Evolutionary conservation across 2,797 vertebrate genomes (phyloP), one percentile per base, ranked within the genome.

Genomic region (Prunella strophiata): DNA sequence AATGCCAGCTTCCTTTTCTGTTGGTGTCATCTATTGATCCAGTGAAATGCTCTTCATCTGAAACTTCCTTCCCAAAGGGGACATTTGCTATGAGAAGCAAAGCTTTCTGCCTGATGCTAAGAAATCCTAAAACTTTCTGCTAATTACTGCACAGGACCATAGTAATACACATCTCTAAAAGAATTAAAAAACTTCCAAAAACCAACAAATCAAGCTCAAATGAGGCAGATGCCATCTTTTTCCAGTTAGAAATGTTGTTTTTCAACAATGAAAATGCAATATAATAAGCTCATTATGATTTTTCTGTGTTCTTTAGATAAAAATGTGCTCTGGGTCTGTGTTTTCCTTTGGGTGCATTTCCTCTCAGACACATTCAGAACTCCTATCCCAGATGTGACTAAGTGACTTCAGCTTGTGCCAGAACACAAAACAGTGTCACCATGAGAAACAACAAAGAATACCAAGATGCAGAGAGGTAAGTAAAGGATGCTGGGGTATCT

Each of bases 11-110:
- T 94, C 84, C 88, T 91, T 85, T 94, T 91, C 93, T 91, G 14
- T 70, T 87, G 85, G 88, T 96, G 85, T 94, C 86, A 88, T 74
- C 91, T 91, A 95, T 94, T 61, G 91, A 95, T 96, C 85, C 88
- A 84, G 29, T 21, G 78, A 89, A 85, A 88, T 65, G 42, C 38
- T 96, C 79, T 85, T 86, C 91, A 90, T 86, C 67, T 91, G 68
- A 95, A 91, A 95, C 88, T 94, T 91, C 47, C 29, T 91, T 80
- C 93, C 86, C 87, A 94, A 90, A 94, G 85, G 93, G 72, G 88
- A 92, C 77, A 42, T 80, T 59, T 82, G 51, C 54, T 92, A 66
- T 52, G 20, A 93, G 55, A 91, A 93, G 57, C n/a, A 94, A 94
- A 91, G 20, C 58, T 62, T 87, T 77, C 73, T 85, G 40, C 45